Evolutionary conservation across 2,797 vertebrate species (phyloP).

Genomic region (Potorous gilbertii): DNA sequence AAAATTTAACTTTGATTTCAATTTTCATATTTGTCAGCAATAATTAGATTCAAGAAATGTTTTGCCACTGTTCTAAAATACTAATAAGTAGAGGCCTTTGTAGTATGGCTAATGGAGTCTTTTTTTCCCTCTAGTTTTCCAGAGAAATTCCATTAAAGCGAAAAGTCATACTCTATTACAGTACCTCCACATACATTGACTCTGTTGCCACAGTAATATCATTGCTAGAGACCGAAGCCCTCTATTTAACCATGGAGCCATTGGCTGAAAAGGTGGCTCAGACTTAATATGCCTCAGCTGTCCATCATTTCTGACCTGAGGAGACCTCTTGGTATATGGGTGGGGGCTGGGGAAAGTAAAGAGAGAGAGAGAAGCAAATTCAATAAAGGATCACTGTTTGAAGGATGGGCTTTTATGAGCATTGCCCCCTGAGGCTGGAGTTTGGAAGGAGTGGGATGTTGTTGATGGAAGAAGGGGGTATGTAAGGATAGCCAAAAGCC

Average conservation of each 20-base stretch:
- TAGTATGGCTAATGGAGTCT: constrained; percentile 85
- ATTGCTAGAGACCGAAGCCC: accelerated
- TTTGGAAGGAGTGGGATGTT: background rate
- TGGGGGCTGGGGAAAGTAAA: background rate
- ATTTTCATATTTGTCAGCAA: constrained; percentile 91
- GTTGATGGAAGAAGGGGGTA: background rate
- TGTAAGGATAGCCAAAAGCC: background rate
- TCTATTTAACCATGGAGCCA: accelerated
- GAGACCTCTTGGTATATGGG: background rate
- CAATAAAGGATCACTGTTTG: background rate
- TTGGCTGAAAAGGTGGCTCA: background rate
- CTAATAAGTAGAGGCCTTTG: constrained; percentile 87
- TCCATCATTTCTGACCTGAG: background rate
- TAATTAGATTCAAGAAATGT: constrained; percentile 89
- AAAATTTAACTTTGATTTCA: constrained; percentile 90
- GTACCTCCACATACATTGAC: constrained; percentile 58
- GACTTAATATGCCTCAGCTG: background rate
- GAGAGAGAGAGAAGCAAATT: constrained; percentile 23
- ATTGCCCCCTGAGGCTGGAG: background rate
- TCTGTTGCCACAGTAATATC: constrained; percentile 58
- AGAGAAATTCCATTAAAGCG: constrained; percentile 87
- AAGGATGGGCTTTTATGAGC: background rate
- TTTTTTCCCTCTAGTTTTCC: constrained; percentile 82
- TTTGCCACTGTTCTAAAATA: constrained; percentile 86
- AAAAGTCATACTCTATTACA: constrained; percentile 82